Percentiles rank a stretch among this genome's conserved stretches.
phyloP scores from a whole-genome alignment of 2,888 invertebrate genomes.

The Acleris laterana region DNA sequence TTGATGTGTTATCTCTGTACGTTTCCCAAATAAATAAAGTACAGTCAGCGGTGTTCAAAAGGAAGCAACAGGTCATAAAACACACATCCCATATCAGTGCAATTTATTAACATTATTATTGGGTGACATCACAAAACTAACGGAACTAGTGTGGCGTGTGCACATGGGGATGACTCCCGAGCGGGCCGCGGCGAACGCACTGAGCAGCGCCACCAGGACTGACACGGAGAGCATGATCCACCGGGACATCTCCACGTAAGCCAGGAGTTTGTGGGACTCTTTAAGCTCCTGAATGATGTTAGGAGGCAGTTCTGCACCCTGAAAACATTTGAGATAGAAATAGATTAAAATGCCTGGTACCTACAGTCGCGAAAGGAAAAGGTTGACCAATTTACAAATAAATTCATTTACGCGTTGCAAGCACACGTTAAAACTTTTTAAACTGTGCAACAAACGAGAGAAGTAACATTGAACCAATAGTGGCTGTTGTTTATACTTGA shows the following conservation, averaged over 20 bases:
- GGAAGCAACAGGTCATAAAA: too few relatives aligned
- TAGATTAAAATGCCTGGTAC: too few relatives aligned
- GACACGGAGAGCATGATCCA: conserved; percentile 71
- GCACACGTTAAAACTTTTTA: too few relatives aligned
- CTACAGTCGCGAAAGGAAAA: too few relatives aligned
- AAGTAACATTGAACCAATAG: too few relatives aligned
- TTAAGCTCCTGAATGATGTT: conserved; percentile 63
- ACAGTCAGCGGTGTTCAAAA: too few relatives aligned
- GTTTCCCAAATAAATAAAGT: too few relatives aligned
- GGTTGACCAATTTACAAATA: too few relatives aligned
- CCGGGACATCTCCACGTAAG: conserved; percentile 65
- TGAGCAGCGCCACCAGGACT: conserved; percentile 47
- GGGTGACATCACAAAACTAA: conserved; percentile 68
- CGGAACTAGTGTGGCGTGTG: conserved; percentile 63
- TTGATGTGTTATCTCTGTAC: too few relatives aligned
- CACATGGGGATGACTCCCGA: conserved; percentile 56
- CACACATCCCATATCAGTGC: conserved; percentile 38
- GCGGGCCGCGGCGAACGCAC: conserved; percentile 51
- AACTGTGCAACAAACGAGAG: too few relatives aligned
- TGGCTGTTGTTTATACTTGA: too few relatives aligned
- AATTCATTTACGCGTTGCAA: too few relatives aligned
- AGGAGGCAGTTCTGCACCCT: conserved; percentile 71
- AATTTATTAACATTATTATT: conserved; percentile 61
- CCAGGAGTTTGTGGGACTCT: conserved; percentile 61
- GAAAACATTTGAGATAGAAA: conserved; percentile 38